A percentile compares a stretch with the other conserved stretches of the same genome.
Conservation (phyloP, 2,113 vertebrate genomes). For the Paratilapia polleni region DNA sequence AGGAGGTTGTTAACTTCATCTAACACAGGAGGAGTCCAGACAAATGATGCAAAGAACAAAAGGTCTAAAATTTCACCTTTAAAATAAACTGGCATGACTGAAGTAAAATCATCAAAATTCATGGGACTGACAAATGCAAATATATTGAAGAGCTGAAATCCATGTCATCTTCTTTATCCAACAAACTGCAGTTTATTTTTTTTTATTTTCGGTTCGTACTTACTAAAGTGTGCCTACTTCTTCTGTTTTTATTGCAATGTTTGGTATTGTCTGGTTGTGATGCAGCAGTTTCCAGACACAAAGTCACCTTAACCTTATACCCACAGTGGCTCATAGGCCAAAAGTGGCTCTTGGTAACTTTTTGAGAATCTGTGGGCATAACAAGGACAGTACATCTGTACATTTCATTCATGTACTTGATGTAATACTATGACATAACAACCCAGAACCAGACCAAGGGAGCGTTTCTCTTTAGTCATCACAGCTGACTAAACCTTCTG, state of each 20-base stretch:
- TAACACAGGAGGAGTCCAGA: slow-evolving; percentile 1
- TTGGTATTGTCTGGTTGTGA: not conserved
- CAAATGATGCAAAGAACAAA: not conserved
- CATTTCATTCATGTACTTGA: not conserved
- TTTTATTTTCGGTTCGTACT: not conserved
- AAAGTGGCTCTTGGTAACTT: not conserved
- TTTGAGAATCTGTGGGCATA: not conserved
- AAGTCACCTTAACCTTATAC: not conserved
- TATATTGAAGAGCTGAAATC: not conserved
- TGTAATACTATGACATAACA: not conserved
- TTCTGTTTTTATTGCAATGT: too few species aligned
- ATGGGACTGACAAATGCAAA: not conserved
- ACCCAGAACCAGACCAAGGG: not conserved
- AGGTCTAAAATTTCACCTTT: not conserved
- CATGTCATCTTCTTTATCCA: not conserved
- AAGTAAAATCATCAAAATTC: not conserved
- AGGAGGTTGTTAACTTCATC: not conserved
- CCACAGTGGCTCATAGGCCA: not conserved
- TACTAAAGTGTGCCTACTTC: not conserved
- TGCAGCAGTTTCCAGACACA: not conserved
- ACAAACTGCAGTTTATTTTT: not conserved
- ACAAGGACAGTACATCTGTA: not conserved
- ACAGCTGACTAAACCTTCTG: not conserved
- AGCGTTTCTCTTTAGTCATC: not conserved
- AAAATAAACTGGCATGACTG: not conserved